A percentile compares a stretch with the other conserved stretches of the same genome.
Conservation (phyloP, 2,888 invertebrate species). For the Eubasilissa splendida region DNA sequence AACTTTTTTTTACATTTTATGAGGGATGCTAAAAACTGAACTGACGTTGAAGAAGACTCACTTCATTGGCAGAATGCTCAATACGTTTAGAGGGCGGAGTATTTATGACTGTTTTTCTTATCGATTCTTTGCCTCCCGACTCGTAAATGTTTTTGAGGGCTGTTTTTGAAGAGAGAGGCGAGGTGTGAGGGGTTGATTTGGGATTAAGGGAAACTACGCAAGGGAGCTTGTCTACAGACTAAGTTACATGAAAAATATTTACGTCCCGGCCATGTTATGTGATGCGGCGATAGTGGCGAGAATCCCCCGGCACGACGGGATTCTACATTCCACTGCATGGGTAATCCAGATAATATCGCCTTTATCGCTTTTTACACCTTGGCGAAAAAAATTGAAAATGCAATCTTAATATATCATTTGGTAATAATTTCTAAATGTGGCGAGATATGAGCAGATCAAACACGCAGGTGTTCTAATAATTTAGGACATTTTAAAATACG, state of each 20-base stretch:
- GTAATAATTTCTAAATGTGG: no score
- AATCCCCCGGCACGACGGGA: neutral
- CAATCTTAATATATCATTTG: no score
- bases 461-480: no score
- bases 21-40: neutral
- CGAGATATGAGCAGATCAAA: no score
- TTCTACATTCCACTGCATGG: no score
- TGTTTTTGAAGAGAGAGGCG: slow-evolving; percentile 8
- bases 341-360: no score
- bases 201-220: slow-evolving; percentile 30
- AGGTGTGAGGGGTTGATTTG: slow-evolving; percentile 25
- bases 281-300: slow-evolving; percentile 17
- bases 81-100: slow-evolving; percentile 29
- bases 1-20: no score
- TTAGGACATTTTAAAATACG: no score
- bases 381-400: no score
- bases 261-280: slow-evolving; percentile 29
- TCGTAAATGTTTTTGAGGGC: slow-evolving; percentile 30
- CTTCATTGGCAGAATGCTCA: neutral
- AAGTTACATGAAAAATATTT: slow-evolving; percentile 37
- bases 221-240: neutral
- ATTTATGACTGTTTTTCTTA: slow-evolving; percentile 36
- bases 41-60: slow-evolving; percentile 11
- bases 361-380: no score
- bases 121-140: slow-evolving; percentile 29